Percentiles rank a stretch among this genome's conserved stretches.
Conservation (phyloP, 2,113 vertebrate genomes). For the Excalfactoria chinensis region DNA sequence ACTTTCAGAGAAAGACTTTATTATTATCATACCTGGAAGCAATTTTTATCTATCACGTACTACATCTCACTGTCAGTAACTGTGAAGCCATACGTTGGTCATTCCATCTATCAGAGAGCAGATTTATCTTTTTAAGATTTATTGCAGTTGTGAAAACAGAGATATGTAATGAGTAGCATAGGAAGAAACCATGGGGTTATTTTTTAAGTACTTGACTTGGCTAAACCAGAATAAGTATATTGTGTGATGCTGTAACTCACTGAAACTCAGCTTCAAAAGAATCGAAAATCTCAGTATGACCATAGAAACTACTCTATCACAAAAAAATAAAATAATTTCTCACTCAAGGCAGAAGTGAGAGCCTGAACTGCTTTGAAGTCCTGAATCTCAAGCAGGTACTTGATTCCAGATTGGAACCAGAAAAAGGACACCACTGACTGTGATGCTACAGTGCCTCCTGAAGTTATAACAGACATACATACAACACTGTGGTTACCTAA, state of each 20-base stretch:
- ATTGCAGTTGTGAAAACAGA: constrained; percentile 64
- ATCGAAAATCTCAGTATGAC: constrained; percentile 18
- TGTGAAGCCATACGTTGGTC: not conserved
- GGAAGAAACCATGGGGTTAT: not conserved
- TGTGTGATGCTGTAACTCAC: not conserved
- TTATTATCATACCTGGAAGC: constrained; percentile 55
- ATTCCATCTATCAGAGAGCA: not conserved
- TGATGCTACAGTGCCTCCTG: not conserved
- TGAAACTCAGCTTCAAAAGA: constrained; percentile 38
- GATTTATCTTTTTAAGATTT: constrained; percentile 6
- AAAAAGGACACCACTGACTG: not conserved
- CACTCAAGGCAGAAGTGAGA: not conserved
- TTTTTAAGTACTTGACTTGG: not conserved
- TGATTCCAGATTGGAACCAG: constrained; percentile 19
- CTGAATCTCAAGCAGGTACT: constrained; percentile 7
- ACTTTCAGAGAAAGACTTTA: not conserved
- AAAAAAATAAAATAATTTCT: not conserved
- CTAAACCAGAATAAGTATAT: not conserved
- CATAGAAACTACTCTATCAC: not conserved
- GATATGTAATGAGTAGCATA: not conserved
- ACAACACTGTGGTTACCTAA: not conserved
- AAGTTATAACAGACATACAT: not conserved
- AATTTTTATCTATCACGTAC: constrained; percentile 43
- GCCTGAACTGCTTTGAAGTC: constrained; percentile 7
- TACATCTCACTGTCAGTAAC: not conserved